phyloP scores from a whole-genome alignment of 2,888 invertebrate genomes.

The Trachelus stipa region DNA sequence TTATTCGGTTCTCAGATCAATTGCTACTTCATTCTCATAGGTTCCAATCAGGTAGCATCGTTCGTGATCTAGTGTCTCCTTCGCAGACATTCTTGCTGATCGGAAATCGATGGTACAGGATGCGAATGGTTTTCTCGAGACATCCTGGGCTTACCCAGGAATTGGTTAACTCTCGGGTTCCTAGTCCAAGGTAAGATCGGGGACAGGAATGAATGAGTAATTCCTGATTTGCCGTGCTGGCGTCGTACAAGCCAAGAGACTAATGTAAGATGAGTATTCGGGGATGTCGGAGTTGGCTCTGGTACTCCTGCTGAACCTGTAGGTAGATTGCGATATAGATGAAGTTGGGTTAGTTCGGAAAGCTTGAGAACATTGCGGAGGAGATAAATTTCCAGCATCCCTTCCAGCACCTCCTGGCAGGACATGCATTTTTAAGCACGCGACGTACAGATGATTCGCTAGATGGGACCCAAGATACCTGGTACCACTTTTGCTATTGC shows the following conservation, averaged over 20 bases:
- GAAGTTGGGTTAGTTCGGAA: neutral
- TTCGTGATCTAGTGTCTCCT: neutral
- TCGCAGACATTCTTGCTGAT: neutral
- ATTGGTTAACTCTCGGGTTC: neutral
- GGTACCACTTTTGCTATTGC: neutral
- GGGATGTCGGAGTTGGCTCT: neutral
- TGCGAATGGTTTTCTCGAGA: neutral
- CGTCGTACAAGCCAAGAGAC: neutral
- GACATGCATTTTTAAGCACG: slow-evolving; percentile 3
- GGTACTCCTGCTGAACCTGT: neutral
- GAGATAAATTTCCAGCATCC: neutral
- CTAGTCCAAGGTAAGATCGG: neutral
- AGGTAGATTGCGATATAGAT: neutral
- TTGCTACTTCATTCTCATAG: neutral
- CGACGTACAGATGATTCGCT: neutral
- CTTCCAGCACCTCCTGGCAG: neutral
- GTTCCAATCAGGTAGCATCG: neutral
- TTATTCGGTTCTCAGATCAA: neutral
- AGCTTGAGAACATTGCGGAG: neutral
- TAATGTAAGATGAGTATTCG: neutral
- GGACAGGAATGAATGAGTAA: slow-evolving; percentile 3
- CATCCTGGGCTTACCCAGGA: neutral
- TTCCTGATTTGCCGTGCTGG: neutral
- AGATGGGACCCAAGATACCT: neutral
- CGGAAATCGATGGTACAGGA: neutral